Conservation (phyloP, 2,113 vertebrate genomes). For the Cygnus buccinator region DNA sequence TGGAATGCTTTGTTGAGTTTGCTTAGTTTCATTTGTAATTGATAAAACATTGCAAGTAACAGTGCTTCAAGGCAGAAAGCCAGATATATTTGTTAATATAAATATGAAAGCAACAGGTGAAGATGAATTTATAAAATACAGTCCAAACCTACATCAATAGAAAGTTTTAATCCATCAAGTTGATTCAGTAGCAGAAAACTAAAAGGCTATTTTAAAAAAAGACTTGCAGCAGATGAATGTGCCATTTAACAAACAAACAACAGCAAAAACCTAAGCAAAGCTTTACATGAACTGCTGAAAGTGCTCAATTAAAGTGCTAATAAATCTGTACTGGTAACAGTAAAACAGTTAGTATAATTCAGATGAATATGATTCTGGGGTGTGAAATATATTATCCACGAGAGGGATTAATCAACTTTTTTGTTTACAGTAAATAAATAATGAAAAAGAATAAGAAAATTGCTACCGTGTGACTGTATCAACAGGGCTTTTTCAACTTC, state of each 20-base stretch:
- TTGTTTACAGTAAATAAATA: conserved; percentile 44
- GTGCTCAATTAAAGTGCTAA: not conserved
- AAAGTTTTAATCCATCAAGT: not conserved
- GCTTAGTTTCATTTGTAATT: not conserved
- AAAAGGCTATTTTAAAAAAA: not conserved
- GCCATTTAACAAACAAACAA: not conserved
- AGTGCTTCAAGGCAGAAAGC: not conserved
- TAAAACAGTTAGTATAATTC: conserved; percentile 5
- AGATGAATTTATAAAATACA: not conserved
- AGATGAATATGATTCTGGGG: conserved; percentile 1
- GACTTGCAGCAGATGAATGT: not conserved
- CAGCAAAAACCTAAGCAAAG: not conserved
- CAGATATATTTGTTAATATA: not conserved
- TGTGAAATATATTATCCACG: not conserved
- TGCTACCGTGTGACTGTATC: not conserved
- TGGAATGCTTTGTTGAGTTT: not conserved
- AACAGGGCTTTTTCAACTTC: not conserved
- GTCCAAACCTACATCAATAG: not conserved
- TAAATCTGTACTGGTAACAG: not conserved
- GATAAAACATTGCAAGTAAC: not conserved
- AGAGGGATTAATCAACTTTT: conserved; percentile 25
- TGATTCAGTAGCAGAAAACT: not conserved
- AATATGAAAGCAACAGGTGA: not conserved
- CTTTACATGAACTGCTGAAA: not conserved
- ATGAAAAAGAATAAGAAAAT: conserved; percentile 57